phyloP scores from a whole-genome alignment of 2,888 invertebrate species.

The Ptychoptera albimana region DNA sequence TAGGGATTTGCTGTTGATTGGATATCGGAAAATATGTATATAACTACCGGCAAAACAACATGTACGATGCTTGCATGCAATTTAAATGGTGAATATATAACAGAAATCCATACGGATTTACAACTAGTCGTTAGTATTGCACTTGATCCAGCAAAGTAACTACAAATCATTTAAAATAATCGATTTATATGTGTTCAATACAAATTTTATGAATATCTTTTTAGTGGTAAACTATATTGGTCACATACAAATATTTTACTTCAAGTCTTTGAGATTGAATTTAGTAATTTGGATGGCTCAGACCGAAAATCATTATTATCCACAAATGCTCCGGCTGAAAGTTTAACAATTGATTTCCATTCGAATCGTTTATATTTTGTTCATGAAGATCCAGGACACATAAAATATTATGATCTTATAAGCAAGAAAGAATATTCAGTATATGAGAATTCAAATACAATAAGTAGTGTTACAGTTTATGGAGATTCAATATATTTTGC shows the following conservation, averaged over 20 bases:
- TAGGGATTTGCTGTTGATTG: slow-evolving; percentile 67
- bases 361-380: slow-evolving; percentile 56
- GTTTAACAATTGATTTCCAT: slow-evolving; percentile 43
- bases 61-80: slow-evolving; percentile 50
- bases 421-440: slow-evolving; percentile 8
- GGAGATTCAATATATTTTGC: slow-evolving; percentile 49
- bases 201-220: slow-evolving; percentile 3
- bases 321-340: slow-evolving; percentile 28
- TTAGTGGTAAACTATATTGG: slow-evolving; percentile 40
- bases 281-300: slow-evolving; percentile 50
- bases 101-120: slow-evolving; percentile 27
- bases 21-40: slow-evolving; percentile 44
- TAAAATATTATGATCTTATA: slow-evolving; percentile 42
- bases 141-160: slow-evolving; percentile 44
- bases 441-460: slow-evolving; percentile 11
- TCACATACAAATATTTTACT: slow-evolving; percentile 31
- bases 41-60: slow-evolving; percentile 39
- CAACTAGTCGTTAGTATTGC: slow-evolving; percentile 46
- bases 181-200: not conserved
- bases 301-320: slow-evolving; percentile 23
- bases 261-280: slow-evolving; percentile 34
- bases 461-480: slow-evolving; percentile 40
- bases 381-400: slow-evolving; percentile 35
- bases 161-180: not conserved
- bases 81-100: slow-evolving; percentile 53